A percentile compares a stretch with the other conserved stretches of the same genome.
phyloP scores from a whole-genome alignment of 1,140 invertebrate genomes.

The Neotoxoptera formosana region DNA sequence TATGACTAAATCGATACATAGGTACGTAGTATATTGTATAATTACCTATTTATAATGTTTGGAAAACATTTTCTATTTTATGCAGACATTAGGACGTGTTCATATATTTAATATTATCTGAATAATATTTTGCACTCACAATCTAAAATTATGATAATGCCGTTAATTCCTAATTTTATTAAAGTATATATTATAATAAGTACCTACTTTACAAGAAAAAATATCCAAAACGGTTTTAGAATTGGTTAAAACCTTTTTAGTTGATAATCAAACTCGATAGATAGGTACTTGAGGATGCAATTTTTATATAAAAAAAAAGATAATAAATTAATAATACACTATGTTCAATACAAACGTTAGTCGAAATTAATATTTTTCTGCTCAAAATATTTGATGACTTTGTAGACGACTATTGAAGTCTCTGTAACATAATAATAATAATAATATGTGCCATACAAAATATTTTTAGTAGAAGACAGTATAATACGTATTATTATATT shows the following conservation, averaged over 20 bases:
- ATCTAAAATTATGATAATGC: not conserved
- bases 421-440: not conserved
- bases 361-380: not conserved
- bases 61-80: too few relatives aligned
- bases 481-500: too few relatives aligned
- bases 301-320: not conserved
- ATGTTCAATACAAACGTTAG: not conserved
- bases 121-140: not conserved
- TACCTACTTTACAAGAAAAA: not conserved
- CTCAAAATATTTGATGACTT: not conserved
- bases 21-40: too few relatives aligned
- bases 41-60: too few relatives aligned
- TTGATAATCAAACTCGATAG: not conserved
- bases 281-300: not conserved
- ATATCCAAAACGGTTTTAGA: not conserved
- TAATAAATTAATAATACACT: not conserved
- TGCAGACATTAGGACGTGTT: not conserved
- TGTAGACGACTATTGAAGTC: slow-evolving; percentile 7
- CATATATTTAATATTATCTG: not conserved
- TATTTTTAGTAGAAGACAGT: not conserved
- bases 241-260: not conserved
- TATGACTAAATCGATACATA: too few relatives aligned
- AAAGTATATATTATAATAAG: too few relatives aligned
- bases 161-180: not conserved
- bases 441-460: not conserved